A percentile compares a stretch with the other conserved stretches of the same genome.
These are phyloP conservation scores for Zaprionus camerounensis DNA, from an alignment of 1,140 invertebrate species.

Conservation along the genomic window DNA sequence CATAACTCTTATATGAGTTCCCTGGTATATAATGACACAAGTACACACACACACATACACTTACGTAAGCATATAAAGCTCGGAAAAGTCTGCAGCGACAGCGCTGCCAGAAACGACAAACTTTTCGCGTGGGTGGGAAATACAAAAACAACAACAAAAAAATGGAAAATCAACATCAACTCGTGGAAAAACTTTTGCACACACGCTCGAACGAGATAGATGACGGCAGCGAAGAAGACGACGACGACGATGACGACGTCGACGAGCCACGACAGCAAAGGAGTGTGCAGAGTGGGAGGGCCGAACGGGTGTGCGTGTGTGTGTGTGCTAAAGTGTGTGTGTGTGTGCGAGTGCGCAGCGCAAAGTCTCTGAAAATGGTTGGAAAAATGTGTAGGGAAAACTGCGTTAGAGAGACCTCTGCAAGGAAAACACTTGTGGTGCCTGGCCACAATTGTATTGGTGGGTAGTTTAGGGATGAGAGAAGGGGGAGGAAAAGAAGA, in stretches of 20 bases:
- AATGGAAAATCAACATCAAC: slow-evolving; percentile 60
- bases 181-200: slow-evolving; percentile 72
- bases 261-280: slow-evolving; percentile 39
- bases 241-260: neutral
- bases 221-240: slow-evolving; percentile 54
- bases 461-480: neutral
- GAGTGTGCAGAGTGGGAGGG: slow-evolving; percentile 12
- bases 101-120: slow-evolving; percentile 59
- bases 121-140: slow-evolving; percentile 66
- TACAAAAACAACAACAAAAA: slow-evolving; percentile 45
- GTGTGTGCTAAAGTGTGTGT: slow-evolving; percentile 13
- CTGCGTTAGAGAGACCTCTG: slow-evolving; percentile 21
- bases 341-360: slow-evolving; percentile 54
- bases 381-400: slow-evolving; percentile 40
- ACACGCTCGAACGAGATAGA: slow-evolving; percentile 72
- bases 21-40: slow-evolving; percentile 53
- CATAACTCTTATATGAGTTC: slow-evolving; percentile 68
- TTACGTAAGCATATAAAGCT: slow-evolving; percentile 34
- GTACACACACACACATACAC: slow-evolving; percentile 27
- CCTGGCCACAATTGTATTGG: slow-evolving; percentile 43
- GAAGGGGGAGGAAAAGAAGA: neutral
- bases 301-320: slow-evolving; percentile 39
- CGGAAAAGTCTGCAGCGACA: slow-evolving; percentile 50
- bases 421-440: slow-evolving; percentile 67
- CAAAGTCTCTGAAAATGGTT: slow-evolving; percentile 50